phyloP scores from a whole-genome alignment of 1,140 invertebrate species.

The Drosophila kohkoa region DNA sequence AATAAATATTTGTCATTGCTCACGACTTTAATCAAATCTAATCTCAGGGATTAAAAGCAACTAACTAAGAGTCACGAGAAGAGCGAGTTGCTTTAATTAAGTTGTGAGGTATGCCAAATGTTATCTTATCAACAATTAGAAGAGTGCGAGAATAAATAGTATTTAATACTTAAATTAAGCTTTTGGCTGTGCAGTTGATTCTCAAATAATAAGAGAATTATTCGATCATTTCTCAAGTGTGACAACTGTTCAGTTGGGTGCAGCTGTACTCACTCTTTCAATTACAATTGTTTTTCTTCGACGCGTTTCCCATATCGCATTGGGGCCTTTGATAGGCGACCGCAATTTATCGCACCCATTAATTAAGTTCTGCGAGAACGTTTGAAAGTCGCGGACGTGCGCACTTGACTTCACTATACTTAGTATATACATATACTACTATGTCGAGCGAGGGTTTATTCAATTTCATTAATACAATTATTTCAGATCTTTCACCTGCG shows the following conservation, averaged over 20 bases:
- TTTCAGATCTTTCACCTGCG: constrained; percentile 95
- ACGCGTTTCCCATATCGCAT: constrained; percentile 16
- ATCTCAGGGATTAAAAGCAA: not conserved
- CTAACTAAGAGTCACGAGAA: constrained; percentile 2
- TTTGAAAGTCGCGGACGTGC: constrained; percentile 31
- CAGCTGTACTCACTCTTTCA: constrained; percentile 17
- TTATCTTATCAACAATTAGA: constrained; percentile 16
- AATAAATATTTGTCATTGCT: constrained; percentile 1
- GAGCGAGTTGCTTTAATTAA: constrained; percentile 4
- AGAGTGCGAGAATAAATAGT: not conserved
- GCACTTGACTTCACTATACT: constrained; percentile 37
- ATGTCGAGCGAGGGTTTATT: not conserved
- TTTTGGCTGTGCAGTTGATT: not conserved
- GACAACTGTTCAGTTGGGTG: constrained; percentile 11
- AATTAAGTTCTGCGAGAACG: constrained; percentile 39
- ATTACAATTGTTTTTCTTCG: constrained; percentile 42
- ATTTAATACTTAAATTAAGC: not conserved
- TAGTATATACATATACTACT: not conserved
- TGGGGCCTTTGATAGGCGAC: constrained; percentile 17
- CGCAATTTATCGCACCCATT: constrained; percentile 47
- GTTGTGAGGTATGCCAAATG: not conserved
- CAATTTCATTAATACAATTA: constrained; percentile 13
- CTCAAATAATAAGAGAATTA: constrained; percentile 6
- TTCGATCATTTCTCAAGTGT: constrained; percentile 10
- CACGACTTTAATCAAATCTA: constrained; percentile 1